These are phyloP conservation scores for Helicoverpa zea DNA, from an alignment of 1,140 invertebrate genomes.

Conservation along the genomic window DNA sequence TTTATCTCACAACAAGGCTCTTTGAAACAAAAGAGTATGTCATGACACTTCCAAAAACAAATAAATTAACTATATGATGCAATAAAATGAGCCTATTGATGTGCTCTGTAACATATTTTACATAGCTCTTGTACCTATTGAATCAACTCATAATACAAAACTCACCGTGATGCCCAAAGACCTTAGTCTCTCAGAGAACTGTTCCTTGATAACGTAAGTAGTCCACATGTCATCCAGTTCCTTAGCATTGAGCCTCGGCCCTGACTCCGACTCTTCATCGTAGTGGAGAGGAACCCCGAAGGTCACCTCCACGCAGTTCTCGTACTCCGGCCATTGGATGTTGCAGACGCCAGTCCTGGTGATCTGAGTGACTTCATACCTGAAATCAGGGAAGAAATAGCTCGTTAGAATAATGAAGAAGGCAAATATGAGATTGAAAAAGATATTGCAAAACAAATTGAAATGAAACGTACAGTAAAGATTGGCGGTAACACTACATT, in stretches of 20 bases:
- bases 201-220: constrained; percentile 52
- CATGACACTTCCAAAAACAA: no score
- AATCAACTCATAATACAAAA: neutral
- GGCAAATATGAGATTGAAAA: no score
- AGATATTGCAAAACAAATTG: no score
- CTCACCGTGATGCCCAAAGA: constrained; percentile 59
- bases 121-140: neutral
- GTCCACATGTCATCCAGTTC: constrained; percentile 77
- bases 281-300: constrained; percentile 73
- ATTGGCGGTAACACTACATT: no score
- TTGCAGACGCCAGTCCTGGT: constrained; percentile 67
- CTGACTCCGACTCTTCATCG: constrained; percentile 61
- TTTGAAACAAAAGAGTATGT: no score
- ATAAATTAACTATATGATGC: no score
- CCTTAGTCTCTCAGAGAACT: constrained; percentile 51
- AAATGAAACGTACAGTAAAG: no score
- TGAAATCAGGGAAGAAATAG: constrained; percentile 58
- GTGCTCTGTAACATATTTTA: no score
- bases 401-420: neutral
- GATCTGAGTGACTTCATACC: constrained; percentile 70
- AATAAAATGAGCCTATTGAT: no score
- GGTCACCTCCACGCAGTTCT: constrained; percentile 69
- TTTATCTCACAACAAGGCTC: no score
- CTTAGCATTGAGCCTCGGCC: constrained; percentile 61
- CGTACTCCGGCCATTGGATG: constrained; percentile 76